Evolutionary conservation across 2,113 vertebrate genomes (phyloP), one percentile per base, ranked within the genome.

Genomic region (Hippolais icterina): DNA sequence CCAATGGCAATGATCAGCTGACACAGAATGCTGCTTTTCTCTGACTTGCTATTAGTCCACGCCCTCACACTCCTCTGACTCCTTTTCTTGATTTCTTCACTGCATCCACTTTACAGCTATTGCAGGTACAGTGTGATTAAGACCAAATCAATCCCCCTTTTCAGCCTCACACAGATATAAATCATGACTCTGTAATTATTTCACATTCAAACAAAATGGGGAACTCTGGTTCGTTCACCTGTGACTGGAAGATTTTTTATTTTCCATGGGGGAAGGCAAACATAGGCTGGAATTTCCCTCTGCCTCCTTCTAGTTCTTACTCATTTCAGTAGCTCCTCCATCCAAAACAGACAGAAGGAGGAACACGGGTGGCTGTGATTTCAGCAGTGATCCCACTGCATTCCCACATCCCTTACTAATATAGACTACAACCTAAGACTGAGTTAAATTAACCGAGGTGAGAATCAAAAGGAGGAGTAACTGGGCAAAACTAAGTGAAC

Each of bases 171-270:
- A 2, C 39, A 46, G 23, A 22, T 2, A 60, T 24, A 92, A 80
- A 87, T 52, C 29, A 19, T 3, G 7, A 68, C 28, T 57, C 46
- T 50, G 6, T 33, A 49, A 47, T 54, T 72, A 59, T 47, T 83
- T 65, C 33, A 65, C 50, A 47, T 39, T 46, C 41, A 35, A 11
- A 33, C 6, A 33, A 79, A 72, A 60, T 12, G 8, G 11, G 28
- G 13, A 83, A 49, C 0, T 3, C 28, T 3, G 2, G 5, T 35
- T 71, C 0, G 0, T 24, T 75, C 0, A 1, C 2, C 13, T 3
- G 1, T 7, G 15, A 87, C 69, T 49, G 18, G 4, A 24, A 57
- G n/a, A 37, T 49, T 46, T 91, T 68, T 68, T 52, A 22, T 19
- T 85, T 63, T 75, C 52, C 37, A 42, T 11, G 5, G 9, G 10